A percentile compares a stretch with the other conserved stretches of the same genome.
These are phyloP conservation scores for Ips typographus DNA, from an alignment of 1,140 invertebrate species.

Conservation along the genomic window DNA sequence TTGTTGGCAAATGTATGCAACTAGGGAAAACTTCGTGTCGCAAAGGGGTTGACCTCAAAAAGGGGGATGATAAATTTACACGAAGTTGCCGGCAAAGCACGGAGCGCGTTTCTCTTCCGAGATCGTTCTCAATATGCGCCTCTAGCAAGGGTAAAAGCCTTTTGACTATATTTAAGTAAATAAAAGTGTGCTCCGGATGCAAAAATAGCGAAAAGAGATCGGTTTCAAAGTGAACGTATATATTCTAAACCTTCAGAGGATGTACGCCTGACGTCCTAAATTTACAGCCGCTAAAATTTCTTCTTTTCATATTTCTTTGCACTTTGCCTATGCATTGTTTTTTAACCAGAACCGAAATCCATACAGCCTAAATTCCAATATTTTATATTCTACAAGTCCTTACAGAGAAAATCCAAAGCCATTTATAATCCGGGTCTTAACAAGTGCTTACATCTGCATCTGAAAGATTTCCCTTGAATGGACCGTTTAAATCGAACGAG, in stretches of 20 bases:
- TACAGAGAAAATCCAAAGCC: background rate
- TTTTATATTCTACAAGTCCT: background rate
- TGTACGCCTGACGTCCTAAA: constrained; percentile 21
- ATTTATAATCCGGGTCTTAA: constrained; percentile 2
- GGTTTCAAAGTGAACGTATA: constrained; percentile 35
- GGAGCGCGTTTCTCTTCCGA: constrained; percentile 29
- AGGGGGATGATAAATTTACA: constrained; percentile 21
- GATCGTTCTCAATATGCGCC: constrained; percentile 33
- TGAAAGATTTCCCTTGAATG: background rate
- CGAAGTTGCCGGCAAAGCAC: constrained; percentile 18
- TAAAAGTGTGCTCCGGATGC: constrained; percentile 32
- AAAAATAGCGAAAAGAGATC: constrained; percentile 34
- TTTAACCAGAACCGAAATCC: too few relatives aligned
- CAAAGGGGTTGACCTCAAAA: background rate
- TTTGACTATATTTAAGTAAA: constrained; percentile 37
- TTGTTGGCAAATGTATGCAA: too few relatives aligned
- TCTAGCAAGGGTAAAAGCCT: constrained; percentile 32
- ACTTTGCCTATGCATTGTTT: too few relatives aligned
- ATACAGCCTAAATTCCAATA: too few relatives aligned
- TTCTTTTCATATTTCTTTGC: too few relatives aligned
- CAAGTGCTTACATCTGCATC: constrained; percentile 5
- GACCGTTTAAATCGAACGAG: constrained; percentile 5
- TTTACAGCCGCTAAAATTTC: constrained; percentile 19
- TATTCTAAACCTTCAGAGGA: constrained; percentile 27
- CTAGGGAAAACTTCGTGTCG: too few relatives aligned